A percentile compares a stretch with the other conserved stretches of the same genome.
phyloP scores from a whole-genome alignment of 2,113 vertebrate species.

The Nibea coibor region DNA sequence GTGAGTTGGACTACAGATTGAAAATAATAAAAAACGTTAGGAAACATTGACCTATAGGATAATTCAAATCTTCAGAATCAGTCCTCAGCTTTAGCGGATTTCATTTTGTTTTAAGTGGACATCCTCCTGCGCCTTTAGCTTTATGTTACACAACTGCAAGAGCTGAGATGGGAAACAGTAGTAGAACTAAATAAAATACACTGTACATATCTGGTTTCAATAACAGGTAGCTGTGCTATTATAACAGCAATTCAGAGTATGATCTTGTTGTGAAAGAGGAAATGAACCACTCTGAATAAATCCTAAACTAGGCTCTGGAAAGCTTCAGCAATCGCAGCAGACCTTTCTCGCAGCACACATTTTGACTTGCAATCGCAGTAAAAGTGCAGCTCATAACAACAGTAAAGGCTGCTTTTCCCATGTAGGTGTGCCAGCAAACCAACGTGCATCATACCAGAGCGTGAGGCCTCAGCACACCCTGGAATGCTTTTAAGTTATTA shows the following conservation, averaged over 20 bases:
- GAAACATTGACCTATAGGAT: neutral
- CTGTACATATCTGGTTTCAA: neutral
- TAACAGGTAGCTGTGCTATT: neutral
- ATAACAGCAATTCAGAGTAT: neutral
- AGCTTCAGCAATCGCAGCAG: neutral
- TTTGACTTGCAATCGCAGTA: slow-evolving; percentile 33
- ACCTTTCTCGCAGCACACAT: slow-evolving; percentile 1
- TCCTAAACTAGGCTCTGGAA: neutral
- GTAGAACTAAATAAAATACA: slow-evolving; percentile 2
- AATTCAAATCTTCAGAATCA: neutral
- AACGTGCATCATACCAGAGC: neutral
- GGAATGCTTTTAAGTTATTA: fast-evolving
- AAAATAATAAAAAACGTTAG: neutral
- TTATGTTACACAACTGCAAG: neutral
- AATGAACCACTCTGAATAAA: neutral
- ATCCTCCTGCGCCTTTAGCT: slow-evolving; percentile 55
- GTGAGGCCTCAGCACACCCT: neutral
- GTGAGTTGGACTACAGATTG: neutral
- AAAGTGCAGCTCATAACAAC: slow-evolving; percentile 1
- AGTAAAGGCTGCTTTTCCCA: neutral
- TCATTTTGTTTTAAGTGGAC: slow-evolving; percentile 64
- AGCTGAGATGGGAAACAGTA: neutral
- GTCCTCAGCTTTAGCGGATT: neutral
- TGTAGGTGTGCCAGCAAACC: slow-evolving; percentile 11
- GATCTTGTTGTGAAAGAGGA: neutral